A percentile compares a stretch with the other conserved stretches of the same genome.
These are phyloP conservation scores for Epinotia brunnichana DNA, from an alignment of 2,888 invertebrate genomes.

Conservation along the genomic window DNA sequence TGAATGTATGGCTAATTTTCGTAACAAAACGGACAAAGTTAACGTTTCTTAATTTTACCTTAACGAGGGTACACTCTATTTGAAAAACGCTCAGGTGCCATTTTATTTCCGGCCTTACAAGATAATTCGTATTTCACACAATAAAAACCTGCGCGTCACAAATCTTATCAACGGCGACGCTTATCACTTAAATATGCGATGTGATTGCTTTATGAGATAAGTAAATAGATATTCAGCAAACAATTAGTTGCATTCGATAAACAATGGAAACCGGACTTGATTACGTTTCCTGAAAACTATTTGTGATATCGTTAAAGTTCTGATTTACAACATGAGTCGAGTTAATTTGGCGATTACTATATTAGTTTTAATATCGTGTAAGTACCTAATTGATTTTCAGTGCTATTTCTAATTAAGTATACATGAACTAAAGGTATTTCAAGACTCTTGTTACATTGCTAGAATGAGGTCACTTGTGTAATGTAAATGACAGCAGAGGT, in stretches of 20 bases:
- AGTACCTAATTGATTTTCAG: conserved; percentile 42
- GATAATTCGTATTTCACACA: neutral
- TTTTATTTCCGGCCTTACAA: neutral
- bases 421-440: neutral
- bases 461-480: no score
- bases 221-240: conserved; percentile 11
- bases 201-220: conserved; percentile 30
- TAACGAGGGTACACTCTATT: no score
- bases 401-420: neutral
- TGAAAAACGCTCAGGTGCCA: no score
- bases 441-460: neutral
- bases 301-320: conserved; percentile 20
- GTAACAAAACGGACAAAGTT: no score
- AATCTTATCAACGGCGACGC: conserved; percentile 39
- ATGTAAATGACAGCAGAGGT: no score
- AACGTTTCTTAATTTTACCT: no score
- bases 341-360: conserved; percentile 41
- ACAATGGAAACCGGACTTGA: conserved; percentile 23
- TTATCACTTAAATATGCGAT: conserved; percentile 38
- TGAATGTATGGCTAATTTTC: no score
- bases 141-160: conserved; percentile 13
- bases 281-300: neutral
- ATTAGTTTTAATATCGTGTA: conserved; percentile 45
- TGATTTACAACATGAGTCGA: conserved; percentile 45
- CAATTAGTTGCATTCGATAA: conserved; percentile 38